A percentile compares a stretch with the other conserved stretches of the same genome.
Conservation (phyloP, 2,888 invertebrate genomes). For the Celastrina argiolus region DNA sequence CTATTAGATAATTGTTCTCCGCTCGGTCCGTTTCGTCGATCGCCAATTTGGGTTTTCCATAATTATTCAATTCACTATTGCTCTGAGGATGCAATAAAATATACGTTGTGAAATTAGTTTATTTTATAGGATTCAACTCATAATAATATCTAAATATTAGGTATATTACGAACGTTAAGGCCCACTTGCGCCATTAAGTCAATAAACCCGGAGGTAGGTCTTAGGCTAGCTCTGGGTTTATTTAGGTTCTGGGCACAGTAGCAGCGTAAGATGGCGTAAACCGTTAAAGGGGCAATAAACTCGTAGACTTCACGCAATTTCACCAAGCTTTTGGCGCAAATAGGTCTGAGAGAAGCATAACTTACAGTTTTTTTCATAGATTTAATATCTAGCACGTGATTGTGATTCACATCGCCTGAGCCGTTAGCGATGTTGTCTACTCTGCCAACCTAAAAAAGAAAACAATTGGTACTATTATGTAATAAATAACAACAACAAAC, state of each 20-base stretch:
- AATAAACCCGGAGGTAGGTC: no score
- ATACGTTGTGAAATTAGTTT: neutral
- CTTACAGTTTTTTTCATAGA: slow-evolving; percentile 40
- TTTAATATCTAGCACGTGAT: slow-evolving; percentile 59
- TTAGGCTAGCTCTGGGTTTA: no score
- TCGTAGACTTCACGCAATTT: no score
- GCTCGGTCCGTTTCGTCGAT: slow-evolving; percentile 50
- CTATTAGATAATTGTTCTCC: slow-evolving; percentile 54
- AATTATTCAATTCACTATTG: slow-evolving; percentile 47
- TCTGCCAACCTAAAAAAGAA: slow-evolving; percentile 47
- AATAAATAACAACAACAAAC: neutral
- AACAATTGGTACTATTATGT: neutral
- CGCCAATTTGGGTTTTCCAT: neutral
- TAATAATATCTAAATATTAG: no score
- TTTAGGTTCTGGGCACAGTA: no score
- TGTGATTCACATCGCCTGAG: slow-evolving; percentile 70
- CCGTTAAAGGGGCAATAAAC: no score
- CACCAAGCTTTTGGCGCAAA: no score
- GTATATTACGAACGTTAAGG: no score
- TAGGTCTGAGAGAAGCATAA: no score
- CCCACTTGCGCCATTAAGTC: no score
- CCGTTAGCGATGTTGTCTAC: slow-evolving; percentile 57
- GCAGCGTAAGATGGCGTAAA: no score
- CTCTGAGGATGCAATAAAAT: slow-evolving; percentile 43
- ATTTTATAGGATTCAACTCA: neutral